These are phyloP conservation scores for Parelbella ahira DNA, from an alignment of 2,888 invertebrate genomes.

Conservation along the genomic window DNA sequence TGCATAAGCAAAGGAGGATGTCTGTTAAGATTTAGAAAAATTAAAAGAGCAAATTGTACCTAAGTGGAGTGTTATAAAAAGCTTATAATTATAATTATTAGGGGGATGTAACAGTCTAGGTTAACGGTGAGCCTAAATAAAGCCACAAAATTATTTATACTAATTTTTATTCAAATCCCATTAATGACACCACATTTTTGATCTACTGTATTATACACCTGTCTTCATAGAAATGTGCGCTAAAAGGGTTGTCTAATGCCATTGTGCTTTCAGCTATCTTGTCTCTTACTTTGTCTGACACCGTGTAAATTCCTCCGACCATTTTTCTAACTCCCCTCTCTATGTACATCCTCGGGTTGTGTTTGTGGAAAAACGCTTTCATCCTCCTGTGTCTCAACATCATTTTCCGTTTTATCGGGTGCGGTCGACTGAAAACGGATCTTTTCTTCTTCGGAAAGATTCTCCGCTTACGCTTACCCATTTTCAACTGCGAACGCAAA, in stretches of 20 bases:
- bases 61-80: too few species aligned
- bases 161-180: conserved; percentile 15
- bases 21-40: too few species aligned
- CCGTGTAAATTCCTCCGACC: conserved; percentile 52
- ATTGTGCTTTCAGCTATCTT: conserved; percentile 56
- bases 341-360: conserved; percentile 45
- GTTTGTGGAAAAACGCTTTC: conserved; percentile 54
- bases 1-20: too few species aligned
- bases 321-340: conserved; percentile 45
- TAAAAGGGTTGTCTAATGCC: conserved; percentile 55
- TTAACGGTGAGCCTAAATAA: too few species aligned
- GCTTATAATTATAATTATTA: too few species aligned
- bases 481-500: too few species aligned
- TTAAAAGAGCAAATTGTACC: too few species aligned
- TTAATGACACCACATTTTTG: background rate
- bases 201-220: conserved; percentile 50
- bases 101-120: too few species aligned
- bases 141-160: background rate
- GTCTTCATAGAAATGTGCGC: conserved; percentile 59
- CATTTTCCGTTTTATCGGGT: conserved; percentile 57
- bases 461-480: conserved; percentile 50
- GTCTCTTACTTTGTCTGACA: conserved; percentile 56
- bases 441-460: conserved; percentile 51
- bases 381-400: conserved; percentile 47
- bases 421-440: conserved; percentile 57